These are phyloP conservation scores for Pantelozetes paolii DNA, from an alignment of 2,888 invertebrate genomes.

Conservation along the genomic window DNA sequence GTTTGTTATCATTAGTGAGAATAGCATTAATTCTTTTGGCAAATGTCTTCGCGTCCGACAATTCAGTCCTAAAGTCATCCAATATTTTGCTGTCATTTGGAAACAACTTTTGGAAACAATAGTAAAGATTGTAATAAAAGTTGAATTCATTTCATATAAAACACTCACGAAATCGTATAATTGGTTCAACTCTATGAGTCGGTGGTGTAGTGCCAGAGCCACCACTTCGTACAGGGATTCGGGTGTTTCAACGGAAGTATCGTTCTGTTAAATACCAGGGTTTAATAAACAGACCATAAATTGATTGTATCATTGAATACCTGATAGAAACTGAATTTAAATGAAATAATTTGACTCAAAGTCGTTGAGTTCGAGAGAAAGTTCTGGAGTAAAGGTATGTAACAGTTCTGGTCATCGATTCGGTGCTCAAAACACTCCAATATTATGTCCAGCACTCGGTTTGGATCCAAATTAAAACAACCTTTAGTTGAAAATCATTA, in stretches of 20 bases:
- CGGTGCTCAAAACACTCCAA: conserved; percentile 85
- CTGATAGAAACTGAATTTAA: conserved; percentile 69
- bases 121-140: not conserved
- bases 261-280: conserved; percentile 27
- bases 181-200: conserved; percentile 76
- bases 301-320: conserved; percentile 47
- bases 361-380: conserved; percentile 84
- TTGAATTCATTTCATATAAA: no score
- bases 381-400: conserved; percentile 76
- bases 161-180: conserved; percentile 69
- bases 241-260: conserved; percentile 59
- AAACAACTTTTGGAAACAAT: conserved; percentile 56
- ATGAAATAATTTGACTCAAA: conserved; percentile 88
- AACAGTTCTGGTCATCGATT: conserved; percentile 61
- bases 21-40: conserved; percentile 72
- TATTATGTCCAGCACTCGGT: conserved; percentile 90
- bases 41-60: conserved; percentile 77
- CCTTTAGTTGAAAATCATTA: conserved; percentile 59
- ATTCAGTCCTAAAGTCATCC: conserved; percentile 73
- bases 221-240: conserved; percentile 81
- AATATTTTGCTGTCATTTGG: conserved; percentile 78
- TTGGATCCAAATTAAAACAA: conserved; percentile 98
- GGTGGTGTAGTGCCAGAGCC: conserved; percentile 81
- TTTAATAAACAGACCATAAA: no score
- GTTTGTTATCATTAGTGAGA: conserved; percentile 56